Conservation (phyloP, 2,113 vertebrate genomes). For the Nipponia nippon region DNA sequence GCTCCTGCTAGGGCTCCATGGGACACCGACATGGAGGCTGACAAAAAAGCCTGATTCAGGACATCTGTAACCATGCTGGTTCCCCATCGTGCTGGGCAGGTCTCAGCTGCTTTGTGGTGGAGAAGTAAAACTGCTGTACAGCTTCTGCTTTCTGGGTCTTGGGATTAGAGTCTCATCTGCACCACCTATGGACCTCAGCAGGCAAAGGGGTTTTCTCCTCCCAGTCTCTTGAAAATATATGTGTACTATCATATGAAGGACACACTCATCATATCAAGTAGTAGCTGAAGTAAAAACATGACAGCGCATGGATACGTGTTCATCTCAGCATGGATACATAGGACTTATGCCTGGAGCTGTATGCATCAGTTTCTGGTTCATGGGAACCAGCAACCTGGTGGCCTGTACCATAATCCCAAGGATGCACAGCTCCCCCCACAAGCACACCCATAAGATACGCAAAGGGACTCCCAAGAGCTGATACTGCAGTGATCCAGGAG, state of each 20-base stretch:
- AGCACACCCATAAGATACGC: too few species aligned
- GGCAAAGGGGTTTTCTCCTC: neutral
- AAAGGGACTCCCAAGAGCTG: neutral
- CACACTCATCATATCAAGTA: neutral
- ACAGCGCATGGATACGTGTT: neutral
- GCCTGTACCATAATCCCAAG: accelerated
- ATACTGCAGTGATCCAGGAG: neutral
- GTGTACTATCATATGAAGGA: neutral
- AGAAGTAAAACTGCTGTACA: neutral
- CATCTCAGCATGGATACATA: neutral
- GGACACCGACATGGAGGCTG: neutral
- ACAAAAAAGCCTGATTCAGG: neutral
- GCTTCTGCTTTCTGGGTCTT: neutral
- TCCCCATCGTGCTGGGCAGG: neutral
- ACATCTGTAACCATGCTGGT: neutral
- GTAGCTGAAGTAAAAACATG: neutral
- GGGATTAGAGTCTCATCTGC: neutral
- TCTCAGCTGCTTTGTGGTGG: neutral
- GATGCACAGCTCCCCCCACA: neutral
- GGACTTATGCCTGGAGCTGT: neutral
- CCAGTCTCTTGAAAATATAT: neutral
- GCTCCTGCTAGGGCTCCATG: neutral
- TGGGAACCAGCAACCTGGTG: neutral
- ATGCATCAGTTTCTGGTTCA: neutral
- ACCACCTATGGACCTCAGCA: neutral